Conservation (phyloP, 2,797 vertebrate species). For the Gymnopithys bicolor region DNA sequence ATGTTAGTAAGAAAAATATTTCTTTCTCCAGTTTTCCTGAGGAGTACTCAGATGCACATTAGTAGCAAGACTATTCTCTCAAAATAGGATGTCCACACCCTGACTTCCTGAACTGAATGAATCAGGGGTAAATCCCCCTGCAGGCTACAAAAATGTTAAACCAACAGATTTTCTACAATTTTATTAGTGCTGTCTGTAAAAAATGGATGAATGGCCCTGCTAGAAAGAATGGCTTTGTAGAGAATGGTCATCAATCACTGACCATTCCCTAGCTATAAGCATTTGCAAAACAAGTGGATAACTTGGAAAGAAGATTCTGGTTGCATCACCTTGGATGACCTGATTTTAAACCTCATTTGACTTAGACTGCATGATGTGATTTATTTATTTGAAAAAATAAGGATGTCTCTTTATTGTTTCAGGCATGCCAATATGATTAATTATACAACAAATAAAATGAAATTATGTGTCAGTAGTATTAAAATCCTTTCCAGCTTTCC, state of each 20-base stretch:
- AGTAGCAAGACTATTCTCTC: background rate
- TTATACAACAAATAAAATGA: background rate
- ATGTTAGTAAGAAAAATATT: background rate
- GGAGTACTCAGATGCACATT: background rate
- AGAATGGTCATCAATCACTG: background rate
- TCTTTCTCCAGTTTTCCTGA: background rate
- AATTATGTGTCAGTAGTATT: background rate
- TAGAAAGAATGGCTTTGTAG: background rate
- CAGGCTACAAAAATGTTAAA: background rate
- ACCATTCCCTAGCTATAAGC: background rate
- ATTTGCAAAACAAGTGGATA: background rate
- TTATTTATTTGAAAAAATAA: background rate
- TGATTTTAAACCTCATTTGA: background rate
- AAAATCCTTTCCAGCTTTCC: background rate
- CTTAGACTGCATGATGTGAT: background rate
- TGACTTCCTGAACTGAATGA: background rate
- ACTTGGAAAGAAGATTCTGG: background rate
- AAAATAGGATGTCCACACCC: background rate
- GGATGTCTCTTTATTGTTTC: background rate
- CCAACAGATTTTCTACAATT: background rate
- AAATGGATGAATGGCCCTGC: background rate
- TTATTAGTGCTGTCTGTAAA: background rate
- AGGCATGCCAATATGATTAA: background rate
- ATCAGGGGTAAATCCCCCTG: background rate
- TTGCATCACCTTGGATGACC: background rate